phyloP scores from a whole-genome alignment of 1,140 invertebrate genomes.

The Trichonephila clavipes region DNA sequence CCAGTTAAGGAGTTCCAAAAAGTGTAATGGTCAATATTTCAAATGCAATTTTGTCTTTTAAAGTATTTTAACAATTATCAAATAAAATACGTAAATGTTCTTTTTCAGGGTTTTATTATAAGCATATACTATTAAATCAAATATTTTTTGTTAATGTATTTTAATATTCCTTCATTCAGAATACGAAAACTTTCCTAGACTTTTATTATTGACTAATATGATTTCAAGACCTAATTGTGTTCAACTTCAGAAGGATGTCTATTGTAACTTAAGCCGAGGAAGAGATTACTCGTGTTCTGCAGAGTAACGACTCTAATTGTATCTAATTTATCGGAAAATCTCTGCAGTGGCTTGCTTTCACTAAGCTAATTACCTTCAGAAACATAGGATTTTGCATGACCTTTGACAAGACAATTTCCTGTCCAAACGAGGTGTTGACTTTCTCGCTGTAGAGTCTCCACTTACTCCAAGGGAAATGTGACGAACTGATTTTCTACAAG shows the following conservation, averaged over 20 bases:
- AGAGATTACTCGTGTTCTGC: background rate
- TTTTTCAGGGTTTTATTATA: no score
- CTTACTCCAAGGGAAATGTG: background rate
- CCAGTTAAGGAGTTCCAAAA: no score
- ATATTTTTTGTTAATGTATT: no score
- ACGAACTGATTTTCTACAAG: constrained; percentile 55
- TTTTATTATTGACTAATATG: no score
- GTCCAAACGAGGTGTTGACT: constrained; percentile 67
- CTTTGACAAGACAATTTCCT: constrained; percentile 49
- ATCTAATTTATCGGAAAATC: background rate
- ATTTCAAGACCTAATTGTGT: background rate
- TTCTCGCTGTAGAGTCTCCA: constrained; percentile 6
- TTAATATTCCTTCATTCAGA: no score
- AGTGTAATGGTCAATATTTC: no score
- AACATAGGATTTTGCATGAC: constrained; percentile 26
- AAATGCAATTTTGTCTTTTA: no score
- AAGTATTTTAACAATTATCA: no score
- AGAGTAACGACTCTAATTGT: background rate
- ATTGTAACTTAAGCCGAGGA: background rate
- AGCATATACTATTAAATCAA: no score
- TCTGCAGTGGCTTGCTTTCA: background rate
- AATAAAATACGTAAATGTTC: no score
- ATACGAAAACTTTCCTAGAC: no score
- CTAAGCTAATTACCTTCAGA: constrained; percentile 51
- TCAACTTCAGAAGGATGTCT: background rate